Conservation (phyloP, 2,113 vertebrate species). For the Bufo bufo region DNA sequence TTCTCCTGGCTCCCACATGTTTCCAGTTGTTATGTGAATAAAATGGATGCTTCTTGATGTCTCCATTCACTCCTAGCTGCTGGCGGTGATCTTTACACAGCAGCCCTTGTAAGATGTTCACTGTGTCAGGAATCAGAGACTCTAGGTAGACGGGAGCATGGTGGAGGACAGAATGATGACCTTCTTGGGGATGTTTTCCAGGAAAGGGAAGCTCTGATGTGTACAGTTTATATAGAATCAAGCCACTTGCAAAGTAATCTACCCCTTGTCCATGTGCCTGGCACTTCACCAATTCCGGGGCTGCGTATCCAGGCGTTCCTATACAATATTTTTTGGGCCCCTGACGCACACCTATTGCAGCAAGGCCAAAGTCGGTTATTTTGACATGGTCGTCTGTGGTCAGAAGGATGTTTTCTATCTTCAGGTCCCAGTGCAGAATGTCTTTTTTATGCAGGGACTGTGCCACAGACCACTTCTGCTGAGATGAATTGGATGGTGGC, state of each 20-base stretch:
- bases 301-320: background rate
- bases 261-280: background rate
- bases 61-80: background rate
- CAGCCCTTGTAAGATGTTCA: background rate
- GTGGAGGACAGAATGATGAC: background rate
- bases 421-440: background rate
- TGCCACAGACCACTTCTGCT: background rate
- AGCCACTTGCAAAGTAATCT: background rate
- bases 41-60: no score
- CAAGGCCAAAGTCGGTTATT: background rate
- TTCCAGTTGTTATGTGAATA: no score
- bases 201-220: background rate
- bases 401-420: no score
- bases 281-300: background rate
- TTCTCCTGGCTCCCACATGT: background rate
- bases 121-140: background rate
- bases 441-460: background rate
- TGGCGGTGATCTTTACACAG: background rate
- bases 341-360: background rate
- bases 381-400: background rate
- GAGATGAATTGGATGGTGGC: background rate
- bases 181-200: background rate
- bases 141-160: background rate
- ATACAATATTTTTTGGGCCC: no score
- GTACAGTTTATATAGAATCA: background rate